Evolutionary conservation across 1,140 invertebrate species (phyloP).

Genomic region (Leptopilina boulardi): DNA sequence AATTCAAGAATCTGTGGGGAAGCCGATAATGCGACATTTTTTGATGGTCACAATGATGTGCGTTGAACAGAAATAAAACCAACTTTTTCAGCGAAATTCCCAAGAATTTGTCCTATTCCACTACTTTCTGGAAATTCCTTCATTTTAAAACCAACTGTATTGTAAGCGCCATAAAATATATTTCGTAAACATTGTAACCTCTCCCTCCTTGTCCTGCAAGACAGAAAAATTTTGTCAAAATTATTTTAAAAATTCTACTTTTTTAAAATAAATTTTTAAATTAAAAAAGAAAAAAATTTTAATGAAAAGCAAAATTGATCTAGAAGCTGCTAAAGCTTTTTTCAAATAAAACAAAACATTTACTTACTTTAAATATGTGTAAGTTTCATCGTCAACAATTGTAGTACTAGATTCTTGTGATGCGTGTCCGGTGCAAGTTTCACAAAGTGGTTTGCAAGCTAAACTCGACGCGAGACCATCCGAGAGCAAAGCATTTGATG

Average conservation of each 20-base stretch:
- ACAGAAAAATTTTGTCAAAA: conserved; percentile 53
- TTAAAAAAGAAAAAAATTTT: too few species aligned
- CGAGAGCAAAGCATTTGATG: conserved; percentile 72
- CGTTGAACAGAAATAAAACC: conserved; percentile 74
- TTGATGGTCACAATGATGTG: conserved; percentile 74
- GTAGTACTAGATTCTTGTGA: conserved; percentile 73
- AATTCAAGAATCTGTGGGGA: conserved; percentile 54
- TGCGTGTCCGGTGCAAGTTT: conserved; percentile 67
- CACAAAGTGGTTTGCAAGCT: conserved; percentile 66
- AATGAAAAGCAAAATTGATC: not conserved
- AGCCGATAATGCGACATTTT: conserved; percentile 39
- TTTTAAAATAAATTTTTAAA: too few species aligned
- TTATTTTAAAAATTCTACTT: too few species aligned
- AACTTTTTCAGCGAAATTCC: conserved; percentile 79
- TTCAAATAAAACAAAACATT: not conserved
- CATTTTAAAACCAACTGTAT: conserved; percentile 76
- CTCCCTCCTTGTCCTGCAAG: conserved; percentile 70
- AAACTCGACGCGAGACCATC: conserved; percentile 66
- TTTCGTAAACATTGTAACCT: conserved; percentile 77
- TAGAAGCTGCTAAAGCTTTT: not conserved
- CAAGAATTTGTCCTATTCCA: conserved; percentile 75
- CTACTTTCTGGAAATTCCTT: conserved; percentile 76
- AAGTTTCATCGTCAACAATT: conserved; percentile 71
- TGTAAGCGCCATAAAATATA: conserved; percentile 77
- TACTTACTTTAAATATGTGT: conserved; percentile 37